phyloP scores from a whole-genome alignment of 92 coral and sea anemone genomes.

The Parazoanthus darwini region DNA sequence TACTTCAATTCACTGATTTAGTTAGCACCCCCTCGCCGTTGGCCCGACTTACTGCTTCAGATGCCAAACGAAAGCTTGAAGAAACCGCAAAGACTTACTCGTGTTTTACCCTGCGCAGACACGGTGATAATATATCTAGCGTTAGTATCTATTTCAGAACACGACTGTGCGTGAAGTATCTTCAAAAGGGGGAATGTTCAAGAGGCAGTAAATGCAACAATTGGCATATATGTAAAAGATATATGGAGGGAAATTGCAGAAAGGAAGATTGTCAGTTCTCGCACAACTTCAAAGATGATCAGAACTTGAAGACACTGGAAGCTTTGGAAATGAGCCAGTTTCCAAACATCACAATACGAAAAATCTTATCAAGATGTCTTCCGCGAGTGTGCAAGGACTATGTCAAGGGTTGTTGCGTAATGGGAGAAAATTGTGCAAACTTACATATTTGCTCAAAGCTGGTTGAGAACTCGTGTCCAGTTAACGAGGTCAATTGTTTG shows the following conservation, averaged over 20 bases:
- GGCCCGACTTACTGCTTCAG: not conserved
- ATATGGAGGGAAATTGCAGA: constrained; percentile 47
- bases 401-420: constrained; percentile 16
- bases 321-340: constrained; percentile 32
- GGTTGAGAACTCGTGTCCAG: not conserved
- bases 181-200: not conserved
- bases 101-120: not conserved
- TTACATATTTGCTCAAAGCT: constrained; percentile 42
- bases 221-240: constrained; percentile 57
- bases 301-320: constrained; percentile 26
- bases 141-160: constrained; percentile 6
- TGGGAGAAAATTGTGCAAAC: constrained; percentile 27
- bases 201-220: constrained; percentile 21
- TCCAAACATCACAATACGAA: constrained; percentile 20
- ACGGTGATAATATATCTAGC: not conserved
- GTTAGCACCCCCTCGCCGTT: not conserved
- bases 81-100: not conserved
- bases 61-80: not conserved
- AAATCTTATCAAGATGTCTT: constrained; percentile 38
- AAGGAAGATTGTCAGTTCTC: constrained; percentile 41
- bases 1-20: not conserved
- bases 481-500: not conserved
- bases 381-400: constrained; percentile 50
- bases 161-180: not conserved
- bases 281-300: constrained; percentile 46